Conservation (phyloP, 2,797 vertebrate species). For the Oceanodroma leucorhoa region DNA sequence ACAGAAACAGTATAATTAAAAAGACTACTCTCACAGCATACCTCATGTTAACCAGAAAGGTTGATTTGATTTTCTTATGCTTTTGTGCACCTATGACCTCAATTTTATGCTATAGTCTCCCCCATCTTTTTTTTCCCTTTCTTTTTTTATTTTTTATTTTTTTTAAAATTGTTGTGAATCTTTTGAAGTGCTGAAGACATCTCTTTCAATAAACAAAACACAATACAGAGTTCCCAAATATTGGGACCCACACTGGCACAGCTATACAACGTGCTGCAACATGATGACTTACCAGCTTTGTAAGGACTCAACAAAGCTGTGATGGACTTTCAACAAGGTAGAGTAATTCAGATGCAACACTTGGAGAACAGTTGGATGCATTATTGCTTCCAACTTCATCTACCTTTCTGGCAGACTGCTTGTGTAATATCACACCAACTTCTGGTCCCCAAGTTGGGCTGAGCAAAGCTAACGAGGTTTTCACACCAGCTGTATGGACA, state of each 20-base stretch:
- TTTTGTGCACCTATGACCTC: not conserved
- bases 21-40: not conserved
- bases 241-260: rapidly evolving
- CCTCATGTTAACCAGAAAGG: not conserved
- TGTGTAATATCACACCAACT: not conserved
- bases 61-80: not conserved
- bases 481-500: not conserved
- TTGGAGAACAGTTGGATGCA: not conserved
- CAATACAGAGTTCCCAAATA: not conserved
- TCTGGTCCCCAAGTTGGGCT: not conserved
- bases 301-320: not conserved
- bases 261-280: not conserved
- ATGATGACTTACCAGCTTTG: not conserved
- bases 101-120: not conserved
- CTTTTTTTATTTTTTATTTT: not conserved
- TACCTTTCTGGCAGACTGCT: not conserved
- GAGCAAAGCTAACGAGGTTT: not conserved
- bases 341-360: not conserved
- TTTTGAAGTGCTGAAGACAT: not conserved
- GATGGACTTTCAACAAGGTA: not conserved
- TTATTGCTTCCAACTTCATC: not conserved
- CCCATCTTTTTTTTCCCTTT: not conserved
- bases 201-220: not conserved
- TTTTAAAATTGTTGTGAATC: not conserved
- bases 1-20: not conserved